These are phyloP conservation scores for Callosobruchus maculatus DNA, from an alignment of 2,888 invertebrate species.

Conservation along the genomic window DNA sequence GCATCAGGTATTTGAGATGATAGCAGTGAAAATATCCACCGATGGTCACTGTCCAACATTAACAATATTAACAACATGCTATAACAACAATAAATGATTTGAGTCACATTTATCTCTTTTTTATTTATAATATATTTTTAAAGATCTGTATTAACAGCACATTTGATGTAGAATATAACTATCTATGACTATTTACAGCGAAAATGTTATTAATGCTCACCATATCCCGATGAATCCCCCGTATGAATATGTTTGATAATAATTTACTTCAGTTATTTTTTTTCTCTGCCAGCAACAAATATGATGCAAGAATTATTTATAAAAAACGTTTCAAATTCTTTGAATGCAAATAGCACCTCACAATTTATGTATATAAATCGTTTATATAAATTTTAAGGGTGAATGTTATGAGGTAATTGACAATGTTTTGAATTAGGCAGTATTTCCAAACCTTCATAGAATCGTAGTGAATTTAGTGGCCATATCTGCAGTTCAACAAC, in stretches of 20 bases:
- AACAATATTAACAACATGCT: conserved; percentile 53
- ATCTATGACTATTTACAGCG: conserved; percentile 40
- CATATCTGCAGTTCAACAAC: too few relatives aligned
- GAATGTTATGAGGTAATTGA: neutral
- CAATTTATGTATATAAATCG: too few relatives aligned
- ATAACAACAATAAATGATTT: conserved; percentile 49
- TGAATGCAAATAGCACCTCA: neutral
- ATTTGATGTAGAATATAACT: conserved; percentile 8
- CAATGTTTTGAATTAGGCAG: neutral
- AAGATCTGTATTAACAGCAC: conserved; percentile 30
- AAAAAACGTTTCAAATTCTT: neutral
- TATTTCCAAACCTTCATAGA: neutral
- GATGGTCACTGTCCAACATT: conserved; percentile 42
- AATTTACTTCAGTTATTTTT: neutral
- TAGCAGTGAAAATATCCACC: conserved; percentile 27
- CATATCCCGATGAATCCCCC: neutral
- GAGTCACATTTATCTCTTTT: conserved; percentile 39
- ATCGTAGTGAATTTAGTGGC: too few relatives aligned
- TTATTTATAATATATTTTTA: conserved; percentile 34
- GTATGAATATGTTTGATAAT: neutral
- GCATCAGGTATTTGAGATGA: conserved; percentile 8
- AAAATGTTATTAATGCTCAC: neutral
- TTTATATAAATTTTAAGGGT: neutral
- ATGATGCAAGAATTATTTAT: neutral
- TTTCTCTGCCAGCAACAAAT: neutral